phyloP scores from a whole-genome alignment of 2,113 vertebrate genomes.

The Bubo blakistoni region DNA sequence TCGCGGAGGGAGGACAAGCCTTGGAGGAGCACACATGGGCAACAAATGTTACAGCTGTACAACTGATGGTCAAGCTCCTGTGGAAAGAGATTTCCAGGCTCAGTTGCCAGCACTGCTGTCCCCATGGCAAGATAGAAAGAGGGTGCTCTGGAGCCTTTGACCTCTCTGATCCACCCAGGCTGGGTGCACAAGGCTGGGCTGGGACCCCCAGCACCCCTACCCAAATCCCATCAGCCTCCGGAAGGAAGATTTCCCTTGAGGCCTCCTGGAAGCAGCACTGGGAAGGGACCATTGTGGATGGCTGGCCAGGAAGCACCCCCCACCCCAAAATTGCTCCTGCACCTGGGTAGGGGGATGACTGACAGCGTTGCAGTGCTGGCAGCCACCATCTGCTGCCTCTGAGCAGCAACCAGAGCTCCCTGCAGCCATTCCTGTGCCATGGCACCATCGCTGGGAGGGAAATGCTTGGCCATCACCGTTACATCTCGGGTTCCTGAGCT shows the following conservation, averaged over 20 bases:
- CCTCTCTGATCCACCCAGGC: neutral
- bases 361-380: neutral
- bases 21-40: neutral
- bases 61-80: neutral
- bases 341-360: rapidly evolving
- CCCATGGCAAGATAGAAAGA: neutral
- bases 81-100: neutral
- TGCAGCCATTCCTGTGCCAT: rapidly evolving
- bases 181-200: neutral
- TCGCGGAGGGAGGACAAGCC: neutral
- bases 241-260: neutral
- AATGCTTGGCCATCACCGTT: neutral
- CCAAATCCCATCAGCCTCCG: neutral
- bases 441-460: neutral
- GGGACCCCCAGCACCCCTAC: neutral
- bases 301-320: neutral
- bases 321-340: neutral
- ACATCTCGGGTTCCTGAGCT: neutral
- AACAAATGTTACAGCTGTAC: slow-evolving; percentile 25
- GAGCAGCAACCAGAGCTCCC: neutral
- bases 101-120: neutral
- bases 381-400: neutral
- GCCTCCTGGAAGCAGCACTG: neutral
- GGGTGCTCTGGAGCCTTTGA: neutral
- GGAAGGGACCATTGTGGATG: neutral